A percentile compares a stretch with the other conserved stretches of the same genome.
These are phyloP conservation scores for Silurus glanis DNA, from an alignment of 2,113 vertebrate genomes.

Conservation along the genomic window DNA sequence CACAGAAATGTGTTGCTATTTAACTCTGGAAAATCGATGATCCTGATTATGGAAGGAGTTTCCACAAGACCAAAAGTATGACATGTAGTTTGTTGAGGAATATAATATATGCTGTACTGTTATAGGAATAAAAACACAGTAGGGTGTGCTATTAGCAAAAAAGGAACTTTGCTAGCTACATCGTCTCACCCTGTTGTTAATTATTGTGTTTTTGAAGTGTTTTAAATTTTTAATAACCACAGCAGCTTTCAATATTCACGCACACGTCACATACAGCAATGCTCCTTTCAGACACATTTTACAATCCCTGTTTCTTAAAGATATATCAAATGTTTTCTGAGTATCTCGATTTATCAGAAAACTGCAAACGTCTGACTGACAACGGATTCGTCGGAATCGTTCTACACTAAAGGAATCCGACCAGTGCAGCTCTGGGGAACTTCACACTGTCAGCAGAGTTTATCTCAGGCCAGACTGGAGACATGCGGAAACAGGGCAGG, in stretches of 20 bases:
- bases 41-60: neutral
- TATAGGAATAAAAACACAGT: too few relatives aligned
- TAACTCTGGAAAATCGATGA: neutral
- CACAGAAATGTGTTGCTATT: neutral
- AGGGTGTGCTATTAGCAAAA: neutral
- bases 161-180: neutral
- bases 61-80: neutral
- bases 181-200: neutral
- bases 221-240: too few relatives aligned
- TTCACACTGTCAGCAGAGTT: constrained; percentile 3
- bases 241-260: too few relatives aligned
- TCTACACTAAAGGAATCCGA: neutral
- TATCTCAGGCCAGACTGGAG: neutral
- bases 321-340: neutral
- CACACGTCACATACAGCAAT: neutral
- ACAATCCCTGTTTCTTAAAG: neutral
- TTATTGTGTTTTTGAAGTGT: neutral
- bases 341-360: neutral
- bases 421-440: neutral
- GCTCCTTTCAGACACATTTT: neutral
- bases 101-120: too few relatives aligned
- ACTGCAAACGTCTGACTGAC: neutral
- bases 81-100: neutral
- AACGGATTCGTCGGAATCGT: neutral
- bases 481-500: neutral